Evolutionary conservation across 2,888 invertebrate genomes (phyloP).

Genomic region (Perizoma flavofasciatum): DNA sequence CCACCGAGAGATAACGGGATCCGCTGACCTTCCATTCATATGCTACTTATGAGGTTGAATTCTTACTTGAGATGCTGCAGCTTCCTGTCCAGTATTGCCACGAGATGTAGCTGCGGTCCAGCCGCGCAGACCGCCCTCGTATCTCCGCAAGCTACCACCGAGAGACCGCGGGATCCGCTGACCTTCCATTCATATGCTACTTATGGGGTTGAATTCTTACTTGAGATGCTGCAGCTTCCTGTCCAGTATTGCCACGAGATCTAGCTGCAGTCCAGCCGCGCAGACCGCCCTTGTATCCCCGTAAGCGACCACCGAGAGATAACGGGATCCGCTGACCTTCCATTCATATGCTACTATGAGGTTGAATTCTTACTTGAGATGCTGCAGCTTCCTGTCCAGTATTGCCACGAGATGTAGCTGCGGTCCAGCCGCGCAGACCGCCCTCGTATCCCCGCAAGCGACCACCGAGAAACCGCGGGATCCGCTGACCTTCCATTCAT

Average conservation of each 20-base stretch:
- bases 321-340: constrained; percentile 90
- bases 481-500: constrained; percentile 88
- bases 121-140: constrained; percentile 92
- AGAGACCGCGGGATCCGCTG: too few relatives aligned
- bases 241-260: constrained; percentile 52
- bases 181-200: too few relatives aligned
- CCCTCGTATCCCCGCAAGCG: constrained; percentile 88
- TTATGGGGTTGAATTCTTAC: constrained; percentile 4
- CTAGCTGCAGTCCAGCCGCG: constrained; percentile 92
- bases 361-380: constrained; percentile 33
- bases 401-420: constrained; percentile 76
- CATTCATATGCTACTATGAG: constrained; percentile 71
- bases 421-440: constrained; percentile 95
- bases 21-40: too few relatives aligned
- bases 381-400: constrained; percentile 41
- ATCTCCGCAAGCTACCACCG: constrained; percentile 93
- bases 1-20: constrained; percentile 97
- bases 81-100: constrained; percentile 44
- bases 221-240: constrained; percentile 42
- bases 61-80: constrained; percentile 50
- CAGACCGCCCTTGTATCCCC: constrained; percentile 90
- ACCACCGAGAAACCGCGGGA: constrained; percentile 86
- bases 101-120: constrained; percentile 87
- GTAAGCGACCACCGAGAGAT: constrained; percentile 86
- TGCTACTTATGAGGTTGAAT: too few relatives aligned